Conservation (phyloP, 2,797 vertebrate genomes). For the Furcifer pardalis region DNA sequence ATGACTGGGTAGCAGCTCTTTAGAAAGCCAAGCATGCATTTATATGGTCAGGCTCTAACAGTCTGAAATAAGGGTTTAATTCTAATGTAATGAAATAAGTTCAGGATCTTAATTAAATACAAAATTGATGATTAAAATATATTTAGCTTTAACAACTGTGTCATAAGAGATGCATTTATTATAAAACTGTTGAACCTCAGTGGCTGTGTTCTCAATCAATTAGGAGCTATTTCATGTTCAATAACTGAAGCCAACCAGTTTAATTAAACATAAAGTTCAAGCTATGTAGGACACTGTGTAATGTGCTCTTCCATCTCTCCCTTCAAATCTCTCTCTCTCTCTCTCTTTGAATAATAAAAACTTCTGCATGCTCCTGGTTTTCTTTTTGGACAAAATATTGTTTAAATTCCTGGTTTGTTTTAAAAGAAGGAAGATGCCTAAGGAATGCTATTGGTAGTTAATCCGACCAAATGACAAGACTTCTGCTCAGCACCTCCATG, state of each 20-base stretch:
- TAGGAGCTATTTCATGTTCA: conserved; percentile 49
- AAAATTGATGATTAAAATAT: conserved; percentile 55
- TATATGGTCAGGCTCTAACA: conserved; percentile 36
- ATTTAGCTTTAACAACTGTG: conserved; percentile 54
- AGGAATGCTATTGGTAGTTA: conserved; percentile 44
- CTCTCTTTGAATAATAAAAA: conserved; percentile 43
- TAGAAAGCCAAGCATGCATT: conserved; percentile 21
- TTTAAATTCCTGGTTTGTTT: conserved; percentile 41
- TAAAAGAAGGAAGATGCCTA: neutral
- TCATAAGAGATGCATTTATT: conserved; percentile 53
- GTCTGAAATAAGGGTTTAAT: conserved; percentile 55
- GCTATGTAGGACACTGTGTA: conserved; percentile 38
- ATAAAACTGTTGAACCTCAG: conserved; percentile 41
- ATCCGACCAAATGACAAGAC: conserved; percentile 63
- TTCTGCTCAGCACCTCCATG: conserved; percentile 54
- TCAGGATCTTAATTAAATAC: conserved; percentile 47
- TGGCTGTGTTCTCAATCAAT: conserved; percentile 42
- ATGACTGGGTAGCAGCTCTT: conserved; percentile 12
- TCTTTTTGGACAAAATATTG: conserved; percentile 50
- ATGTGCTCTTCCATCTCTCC: conserved; percentile 25
- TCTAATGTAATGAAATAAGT: conserved; percentile 52
- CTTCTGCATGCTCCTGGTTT: conserved; percentile 38
- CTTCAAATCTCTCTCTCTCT: conserved; percentile 26
- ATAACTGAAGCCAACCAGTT: conserved; percentile 41
- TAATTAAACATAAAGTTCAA: conserved; percentile 44